Evolutionary conservation across 2,113 vertebrate species (phyloP).

Genomic region (Ursus arctos): DNA sequence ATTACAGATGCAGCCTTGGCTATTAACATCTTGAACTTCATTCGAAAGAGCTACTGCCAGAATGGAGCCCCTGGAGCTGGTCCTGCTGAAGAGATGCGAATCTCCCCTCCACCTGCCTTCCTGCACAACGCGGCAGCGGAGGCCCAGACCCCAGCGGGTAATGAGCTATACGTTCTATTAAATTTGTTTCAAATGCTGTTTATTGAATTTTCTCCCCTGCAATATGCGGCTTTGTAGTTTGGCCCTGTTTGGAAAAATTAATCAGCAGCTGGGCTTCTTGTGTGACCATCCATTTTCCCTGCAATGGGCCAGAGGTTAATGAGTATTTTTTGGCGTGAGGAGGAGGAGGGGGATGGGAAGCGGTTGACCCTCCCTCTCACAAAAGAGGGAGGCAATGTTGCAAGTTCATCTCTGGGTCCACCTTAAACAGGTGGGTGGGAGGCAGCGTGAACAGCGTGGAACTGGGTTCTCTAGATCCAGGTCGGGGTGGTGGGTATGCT

Average conservation of each 20-base stretch:
- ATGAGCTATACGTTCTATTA: conserved; percentile 81
- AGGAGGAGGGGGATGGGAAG: background rate
- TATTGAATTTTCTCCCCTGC: conserved; percentile 77
- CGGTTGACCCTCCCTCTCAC: background rate
- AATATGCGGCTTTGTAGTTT: conserved; percentile 83
- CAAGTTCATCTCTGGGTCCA: background rate
- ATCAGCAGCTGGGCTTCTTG: conserved; percentile 86
- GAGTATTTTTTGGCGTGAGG: conserved; percentile 63
- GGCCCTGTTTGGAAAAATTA: conserved; percentile 85
- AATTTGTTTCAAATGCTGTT: conserved; percentile 79
- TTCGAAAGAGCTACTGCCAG: conserved; percentile 88
- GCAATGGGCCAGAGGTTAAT: conserved; percentile 82
- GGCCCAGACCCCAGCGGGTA: conserved; percentile 65
- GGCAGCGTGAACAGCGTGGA: background rate
- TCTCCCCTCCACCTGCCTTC: conserved; percentile 72
- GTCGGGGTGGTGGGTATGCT: background rate
- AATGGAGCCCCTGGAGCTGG: conserved; percentile 76
- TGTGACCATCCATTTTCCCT: conserved; percentile 76
- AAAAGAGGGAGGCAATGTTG: background rate
- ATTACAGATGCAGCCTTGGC: conserved; percentile 89
- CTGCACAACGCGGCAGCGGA: background rate
- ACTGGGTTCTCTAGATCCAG: background rate
- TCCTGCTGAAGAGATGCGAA: conserved; percentile 78
- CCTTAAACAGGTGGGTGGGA: background rate
- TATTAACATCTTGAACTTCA: conserved; percentile 96